phyloP scores from a whole-genome alignment of 2,888 invertebrate genomes.

The Omphaloscelis lunosa region DNA sequence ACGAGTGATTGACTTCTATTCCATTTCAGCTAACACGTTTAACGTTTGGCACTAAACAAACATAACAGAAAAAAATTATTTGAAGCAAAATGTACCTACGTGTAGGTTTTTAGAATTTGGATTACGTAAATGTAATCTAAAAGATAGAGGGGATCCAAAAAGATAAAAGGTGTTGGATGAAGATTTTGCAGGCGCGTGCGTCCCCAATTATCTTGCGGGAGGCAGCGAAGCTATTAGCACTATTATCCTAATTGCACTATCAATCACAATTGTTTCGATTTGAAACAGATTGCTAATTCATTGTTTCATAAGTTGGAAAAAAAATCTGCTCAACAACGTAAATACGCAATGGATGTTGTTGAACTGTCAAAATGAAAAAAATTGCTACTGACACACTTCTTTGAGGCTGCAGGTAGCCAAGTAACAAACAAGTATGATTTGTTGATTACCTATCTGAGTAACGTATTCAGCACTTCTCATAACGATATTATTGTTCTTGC shows the following conservation, averaged over 20 bases:
- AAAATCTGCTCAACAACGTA: too few relatives aligned
- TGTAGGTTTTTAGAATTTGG: conserved; percentile 31
- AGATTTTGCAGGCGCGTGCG: neutral
- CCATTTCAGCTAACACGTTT: conserved; percentile 77
- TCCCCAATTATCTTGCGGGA: conserved; percentile 1
- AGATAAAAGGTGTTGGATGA: neutral
- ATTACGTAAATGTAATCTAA: conserved; percentile 19
- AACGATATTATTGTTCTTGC: neutral
- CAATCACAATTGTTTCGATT: too few relatives aligned
- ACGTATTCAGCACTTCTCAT: neutral
- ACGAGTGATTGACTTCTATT: conserved; percentile 83
- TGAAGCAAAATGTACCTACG: conserved; percentile 58
- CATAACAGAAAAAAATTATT: conserved; percentile 74
- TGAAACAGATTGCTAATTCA: too few relatives aligned
- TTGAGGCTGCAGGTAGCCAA: neutral
- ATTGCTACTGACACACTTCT: conserved; percentile 12
- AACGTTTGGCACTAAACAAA: conserved; percentile 72
- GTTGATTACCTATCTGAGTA: neutral
- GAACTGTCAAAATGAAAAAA: too few relatives aligned
- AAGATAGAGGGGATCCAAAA: conserved; percentile 8
- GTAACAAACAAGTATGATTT: neutral
- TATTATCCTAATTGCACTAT: too few relatives aligned
- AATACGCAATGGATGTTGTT: too few relatives aligned
- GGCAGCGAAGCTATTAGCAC: conserved; percentile 13
- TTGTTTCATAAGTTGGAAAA: too few relatives aligned